Percentiles rank a stretch among this genome's conserved stretches.
phyloP scores from a whole-genome alignment of 2,888 invertebrate species.

The Rhagonycha lutea region DNA sequence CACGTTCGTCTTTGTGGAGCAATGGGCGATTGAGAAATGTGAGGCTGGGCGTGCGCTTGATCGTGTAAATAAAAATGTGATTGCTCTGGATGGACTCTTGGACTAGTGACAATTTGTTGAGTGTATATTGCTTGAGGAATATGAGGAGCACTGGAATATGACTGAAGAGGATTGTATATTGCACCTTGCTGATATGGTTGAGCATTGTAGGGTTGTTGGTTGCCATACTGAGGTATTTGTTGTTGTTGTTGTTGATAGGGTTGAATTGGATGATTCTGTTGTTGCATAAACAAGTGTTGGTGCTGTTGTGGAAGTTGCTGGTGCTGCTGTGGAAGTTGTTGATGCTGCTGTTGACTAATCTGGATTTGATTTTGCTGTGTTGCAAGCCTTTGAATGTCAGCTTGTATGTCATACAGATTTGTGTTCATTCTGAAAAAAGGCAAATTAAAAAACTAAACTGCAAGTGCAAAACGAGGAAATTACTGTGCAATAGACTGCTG shows the following conservation, averaged over 20 bases:
- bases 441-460: not conserved
- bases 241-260: constrained; percentile 59
- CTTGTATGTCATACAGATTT: constrained; percentile 92
- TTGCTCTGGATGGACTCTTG: constrained; percentile 47
- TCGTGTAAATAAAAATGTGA: constrained; percentile 80
- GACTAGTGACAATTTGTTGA: constrained; percentile 50
- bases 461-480: constrained; percentile 49
- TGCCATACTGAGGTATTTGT: not conserved
- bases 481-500: constrained; percentile 77
- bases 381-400: constrained; percentile 88
- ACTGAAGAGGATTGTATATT: constrained; percentile 46
- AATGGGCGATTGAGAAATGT: constrained; percentile 55
- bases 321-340: constrained; percentile 57
- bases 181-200: constrained; percentile 25
- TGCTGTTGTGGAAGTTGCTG: constrained; percentile 40
- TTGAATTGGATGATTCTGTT: constrained; percentile 54
- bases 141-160: constrained; percentile 55
- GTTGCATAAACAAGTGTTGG: constrained; percentile 34
- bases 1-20: constrained; percentile 68
- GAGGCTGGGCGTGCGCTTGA: constrained; percentile 56
- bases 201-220: not conserved
- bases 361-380: constrained; percentile 80
- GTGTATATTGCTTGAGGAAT: constrained; percentile 62
- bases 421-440: constrained; percentile 77
- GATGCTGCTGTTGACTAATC: constrained; percentile 63